Evolutionary conservation across 2,797 vertebrate genomes (phyloP).

Genomic region (Melanotaenia pygmaea): DNA sequence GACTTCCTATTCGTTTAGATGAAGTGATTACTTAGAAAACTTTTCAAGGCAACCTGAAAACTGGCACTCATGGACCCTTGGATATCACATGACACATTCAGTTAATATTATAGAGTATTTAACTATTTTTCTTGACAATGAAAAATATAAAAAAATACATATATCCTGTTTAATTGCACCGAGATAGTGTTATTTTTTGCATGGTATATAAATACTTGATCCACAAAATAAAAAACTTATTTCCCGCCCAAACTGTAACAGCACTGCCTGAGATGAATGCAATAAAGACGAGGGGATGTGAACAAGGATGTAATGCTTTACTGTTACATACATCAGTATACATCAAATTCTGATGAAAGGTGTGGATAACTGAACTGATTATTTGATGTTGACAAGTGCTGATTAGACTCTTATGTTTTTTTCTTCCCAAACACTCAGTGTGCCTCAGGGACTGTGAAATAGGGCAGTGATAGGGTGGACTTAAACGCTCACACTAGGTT

Average conservation of each 20-base stretch:
- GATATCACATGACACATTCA: background rate
- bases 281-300: too few species aligned
- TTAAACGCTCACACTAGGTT: slow-evolving; percentile 1
- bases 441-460: slow-evolving; percentile 7
- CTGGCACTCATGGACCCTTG: background rate
- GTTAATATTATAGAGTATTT: background rate
- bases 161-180: background rate
- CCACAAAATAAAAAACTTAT: background rate
- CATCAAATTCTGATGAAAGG: slow-evolving; percentile 13
- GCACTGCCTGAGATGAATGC: background rate
- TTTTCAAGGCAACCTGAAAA: slow-evolving; percentile 2
- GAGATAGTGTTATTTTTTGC: background rate
- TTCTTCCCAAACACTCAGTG: slow-evolving; percentile 24
- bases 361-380: slow-evolving; percentile 26
- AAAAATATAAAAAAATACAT: background rate
- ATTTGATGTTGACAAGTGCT: slow-evolving; percentile 29
- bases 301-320: background rate
- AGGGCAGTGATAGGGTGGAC: slow-evolving; percentile 17
- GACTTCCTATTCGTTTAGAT: background rate
- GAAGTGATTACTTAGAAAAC: background rate
- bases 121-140: background rate
- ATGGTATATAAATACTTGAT: background rate
- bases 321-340: background rate
- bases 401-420: slow-evolving; percentile 47
- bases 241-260: background rate